Percentiles rank a stretch among this genome's conserved stretches.
These are phyloP conservation scores for Pogonophryne albipinna DNA, from an alignment of 2,797 vertebrate species.

Conservation along the genomic window DNA sequence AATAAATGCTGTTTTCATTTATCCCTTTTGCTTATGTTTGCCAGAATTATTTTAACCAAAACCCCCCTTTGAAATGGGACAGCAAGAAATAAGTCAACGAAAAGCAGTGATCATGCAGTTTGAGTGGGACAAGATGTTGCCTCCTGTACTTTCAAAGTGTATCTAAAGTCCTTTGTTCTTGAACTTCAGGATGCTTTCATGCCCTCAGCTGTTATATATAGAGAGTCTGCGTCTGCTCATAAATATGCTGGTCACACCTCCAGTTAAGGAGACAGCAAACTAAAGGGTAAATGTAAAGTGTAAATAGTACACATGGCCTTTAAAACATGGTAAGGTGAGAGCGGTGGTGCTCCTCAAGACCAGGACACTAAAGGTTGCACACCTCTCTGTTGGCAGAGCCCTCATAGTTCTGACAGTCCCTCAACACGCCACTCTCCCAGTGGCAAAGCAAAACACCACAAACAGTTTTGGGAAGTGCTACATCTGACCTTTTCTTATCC, in stretches of 20 bases:
- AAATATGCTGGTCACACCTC: conserved; percentile 71
- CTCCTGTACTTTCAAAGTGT: background rate
- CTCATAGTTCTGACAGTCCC: conserved; percentile 81
- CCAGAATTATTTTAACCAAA: background rate
- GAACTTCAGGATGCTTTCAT: background rate
- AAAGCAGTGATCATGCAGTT: background rate
- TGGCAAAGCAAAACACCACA: conserved; percentile 65
- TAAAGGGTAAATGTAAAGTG: conserved; percentile 82
- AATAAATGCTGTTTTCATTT: background rate
- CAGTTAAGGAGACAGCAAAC: conserved; percentile 63
- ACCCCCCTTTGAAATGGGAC: background rate
- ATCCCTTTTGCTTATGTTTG: background rate
- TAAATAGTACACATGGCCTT: conserved; percentile 83
- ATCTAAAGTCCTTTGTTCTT: background rate
- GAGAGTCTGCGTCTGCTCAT: conserved; percentile 45
- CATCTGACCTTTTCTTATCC: conserved; percentile 81
- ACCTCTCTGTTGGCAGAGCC: conserved; percentile 72
- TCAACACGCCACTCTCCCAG: conserved; percentile 68
- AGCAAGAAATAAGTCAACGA: background rate
- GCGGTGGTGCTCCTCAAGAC: conserved; percentile 67
- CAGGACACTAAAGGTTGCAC: conserved; percentile 83
- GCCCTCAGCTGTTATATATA: conserved; percentile 8
- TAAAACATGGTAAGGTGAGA: conserved; percentile 82
- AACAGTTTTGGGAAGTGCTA: conserved; percentile 71
- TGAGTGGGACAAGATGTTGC: background rate